A percentile compares a stretch with the other conserved stretches of the same genome.
These are phyloP conservation scores for Motacilla alba DNA, from an alignment of 2,113 vertebrate genomes.

Conservation along the genomic window DNA sequence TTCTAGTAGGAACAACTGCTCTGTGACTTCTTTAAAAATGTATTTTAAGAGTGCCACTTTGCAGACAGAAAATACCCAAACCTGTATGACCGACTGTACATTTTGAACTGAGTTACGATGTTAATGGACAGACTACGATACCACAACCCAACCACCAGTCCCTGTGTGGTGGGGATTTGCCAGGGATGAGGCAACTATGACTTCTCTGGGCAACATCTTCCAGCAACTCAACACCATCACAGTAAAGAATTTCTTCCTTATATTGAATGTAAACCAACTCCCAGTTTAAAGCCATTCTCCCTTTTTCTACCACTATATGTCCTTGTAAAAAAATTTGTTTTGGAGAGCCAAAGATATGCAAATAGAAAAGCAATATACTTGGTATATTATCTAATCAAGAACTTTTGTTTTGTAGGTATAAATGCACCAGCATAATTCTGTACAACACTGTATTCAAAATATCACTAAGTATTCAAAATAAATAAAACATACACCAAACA, in stretches of 20 bases:
- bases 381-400: not conserved
- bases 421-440: not conserved
- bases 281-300: not conserved
- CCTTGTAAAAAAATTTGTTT: not conserved
- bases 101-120: not conserved
- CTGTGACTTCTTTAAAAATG: not conserved
- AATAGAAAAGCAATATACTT: not conserved
- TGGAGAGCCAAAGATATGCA: not conserved
- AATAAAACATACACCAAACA: not conserved
- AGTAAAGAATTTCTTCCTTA: not conserved
- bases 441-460: not conserved
- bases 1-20: not conserved
- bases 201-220: not conserved
- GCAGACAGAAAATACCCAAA: not conserved
- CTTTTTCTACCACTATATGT: not conserved
- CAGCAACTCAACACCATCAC: no score
- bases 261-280: not conserved
- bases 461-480: not conserved
- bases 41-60: not conserved
- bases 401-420: not conserved
- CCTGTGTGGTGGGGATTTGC: not conserved
- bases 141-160: not conserved
- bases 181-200: not conserved
- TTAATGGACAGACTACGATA: not conserved
- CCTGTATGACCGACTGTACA: not conserved